Base-by-base conservation (phyloP, 2,113 vertebrate species). In the Corythoichthys intestinalis region DNA sequence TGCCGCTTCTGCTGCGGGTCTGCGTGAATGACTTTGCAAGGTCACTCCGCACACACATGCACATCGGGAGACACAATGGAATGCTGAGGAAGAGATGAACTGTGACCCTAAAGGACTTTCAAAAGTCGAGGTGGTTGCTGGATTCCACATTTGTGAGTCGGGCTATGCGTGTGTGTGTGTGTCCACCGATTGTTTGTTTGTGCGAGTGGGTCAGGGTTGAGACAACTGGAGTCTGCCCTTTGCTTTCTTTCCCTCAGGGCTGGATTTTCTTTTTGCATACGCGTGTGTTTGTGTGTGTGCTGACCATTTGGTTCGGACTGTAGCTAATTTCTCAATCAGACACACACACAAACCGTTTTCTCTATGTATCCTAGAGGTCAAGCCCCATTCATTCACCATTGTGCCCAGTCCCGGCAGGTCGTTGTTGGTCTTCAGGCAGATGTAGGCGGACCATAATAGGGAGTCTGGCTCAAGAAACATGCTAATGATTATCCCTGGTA, bases 151-250 rank as follows among this genome's bases (percentile, higher is more conserved):
- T 82, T 84, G 78, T 84, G 71, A 5, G 48, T 79, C 59, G 73
- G 41, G 71, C 77, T 63, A 65, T 74, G 63, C 67, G 41, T 65
- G 67, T 62, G 37, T 74, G 56, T 47, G 62, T 67, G 59, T 66
- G 39, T 63, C 59, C 44, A 58, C 47, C 64, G 76, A 83, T 89
- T 86, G 82, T 87, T 87, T 89, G 85, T 83, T 86, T 85, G 85
- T 82, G 73, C 39, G 83, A 82, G 63, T 67, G 74, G 87, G 89
- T 91, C 89, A 87, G 83, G 84, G 88, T 90, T 89, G 86, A 91
- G 86, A 90, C 85, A 91, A 91, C 90, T 89, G 88, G 85, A 90
- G 90, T 90, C 83, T 89, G 88, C 86, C 85, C 87, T 87, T 86
- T 87, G 82, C 81, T 87, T 89, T 86, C 84, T 86, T 83, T 65